Base-by-base conservation (phyloP, 2,113 vertebrate species). In the Pangasianodon gigas region DNA sequence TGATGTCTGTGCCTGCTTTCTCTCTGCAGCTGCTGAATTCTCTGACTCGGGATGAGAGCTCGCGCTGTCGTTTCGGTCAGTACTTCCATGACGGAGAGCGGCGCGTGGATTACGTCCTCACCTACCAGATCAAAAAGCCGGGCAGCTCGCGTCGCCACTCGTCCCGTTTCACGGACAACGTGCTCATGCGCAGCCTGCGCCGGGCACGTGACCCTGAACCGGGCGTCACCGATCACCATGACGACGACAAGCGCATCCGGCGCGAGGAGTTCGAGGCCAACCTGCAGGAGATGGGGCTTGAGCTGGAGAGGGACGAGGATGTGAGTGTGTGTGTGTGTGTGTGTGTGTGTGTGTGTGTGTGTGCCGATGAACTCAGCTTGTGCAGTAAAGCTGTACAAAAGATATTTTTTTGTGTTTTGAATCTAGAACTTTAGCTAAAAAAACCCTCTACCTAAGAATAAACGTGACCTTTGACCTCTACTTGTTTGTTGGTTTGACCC, bases 51-150 rank as follows among this genome's bases (percentile, higher is more conserved):
- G 96, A 99, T 93, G 97, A 97, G 0, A 97, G 97, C 51, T 95
- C 95, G 3, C 93, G 92, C 85, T 97, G 96, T 94, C 97, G 96
- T 60, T 96, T 96, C 0, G 98, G 98, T 69, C 96, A 98, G n/a
- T 99, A 97, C 95, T 98, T 99, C 94, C 92, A 96, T 84, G 98
- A 99, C 0, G 98, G 98, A 67, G 95, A 96, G 93, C 96, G 97
- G n/a, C 97, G 96, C 16, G 98, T 99, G 65, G 98, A 99, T 93
- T 99, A 98, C 21, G 94, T 99, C 91, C 94, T 99, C 81, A 98
- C 97, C 19, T 99, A 98, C 93, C 96, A 96, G 3, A 95, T 98
- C 93, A 99, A 99, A 95, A 97, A 98, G 93, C 93, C 95, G 0
- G 92, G 95, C 0, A 86, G 93, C 0, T 95, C 95, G 16, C 96